Conservation (phyloP, 2,113 vertebrate genomes). For the Pelvicachromis taeniatus region DNA sequence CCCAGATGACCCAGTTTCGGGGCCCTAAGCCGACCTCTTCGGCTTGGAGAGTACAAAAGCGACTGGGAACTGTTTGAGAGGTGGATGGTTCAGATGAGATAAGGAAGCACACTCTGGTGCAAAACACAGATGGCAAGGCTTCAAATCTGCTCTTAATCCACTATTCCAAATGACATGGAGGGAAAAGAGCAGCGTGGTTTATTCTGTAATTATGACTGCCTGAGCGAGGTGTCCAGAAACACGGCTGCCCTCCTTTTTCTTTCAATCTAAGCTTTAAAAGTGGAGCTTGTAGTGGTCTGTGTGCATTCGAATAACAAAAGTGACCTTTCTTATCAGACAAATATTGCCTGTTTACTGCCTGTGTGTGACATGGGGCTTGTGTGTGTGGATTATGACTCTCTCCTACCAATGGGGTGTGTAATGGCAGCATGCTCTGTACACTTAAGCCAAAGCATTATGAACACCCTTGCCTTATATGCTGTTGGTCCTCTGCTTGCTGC, state of each 20-base stretch:
- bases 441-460: not conserved
- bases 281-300: slow-evolving; percentile 10
- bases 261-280: slow-evolving; percentile 30
- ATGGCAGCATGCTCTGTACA: not conserved
- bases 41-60: slow-evolving; percentile 39
- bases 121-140: slow-evolving; percentile 45
- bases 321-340: slow-evolving; percentile 62
- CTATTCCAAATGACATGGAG: slow-evolving; percentile 51
- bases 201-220: slow-evolving; percentile 49
- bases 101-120: slow-evolving; percentile 35
- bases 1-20: slow-evolving; percentile 64
- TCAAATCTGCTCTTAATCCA: slow-evolving; percentile 58
- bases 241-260: slow-evolving; percentile 34
- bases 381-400: slow-evolving; percentile 16
- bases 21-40: slow-evolving; percentile 49
- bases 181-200: slow-evolving; percentile 49
- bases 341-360: slow-evolving; percentile 16
- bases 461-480: not conserved
- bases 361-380: slow-evolving; percentile 1
- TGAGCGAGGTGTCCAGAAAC: slow-evolving; percentile 29
- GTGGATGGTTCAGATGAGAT: slow-evolving; percentile 64
- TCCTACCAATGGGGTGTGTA: not conserved
- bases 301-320: slow-evolving; percentile 45
- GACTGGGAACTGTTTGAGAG: slow-evolving; percentile 49
- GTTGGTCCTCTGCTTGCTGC: not conserved